Percentiles rank a stretch among this genome's conserved stretches.
Evolutionary conservation across 2,888 invertebrate species (phyloP).

Genomic region (Venustoraphidia nigricollis): DNA sequence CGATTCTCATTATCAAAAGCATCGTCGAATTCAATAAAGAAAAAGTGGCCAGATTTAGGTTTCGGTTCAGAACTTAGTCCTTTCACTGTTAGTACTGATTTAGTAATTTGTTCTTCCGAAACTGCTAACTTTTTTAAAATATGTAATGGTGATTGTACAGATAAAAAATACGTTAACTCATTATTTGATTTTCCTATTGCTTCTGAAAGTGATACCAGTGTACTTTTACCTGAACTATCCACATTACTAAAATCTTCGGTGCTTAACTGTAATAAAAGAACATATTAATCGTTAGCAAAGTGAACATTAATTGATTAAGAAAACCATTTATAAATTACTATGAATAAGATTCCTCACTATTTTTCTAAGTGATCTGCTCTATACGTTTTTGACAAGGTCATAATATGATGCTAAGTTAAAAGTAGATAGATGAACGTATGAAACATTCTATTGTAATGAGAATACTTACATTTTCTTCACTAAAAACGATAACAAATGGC

Average conservation of each 20-base stretch:
- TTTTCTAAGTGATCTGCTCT: too few species aligned
- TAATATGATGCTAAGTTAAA: not conserved
- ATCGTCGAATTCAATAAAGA: conserved; percentile 41
- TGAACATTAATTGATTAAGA: not conserved
- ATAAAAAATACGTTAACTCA: conserved; percentile 35
- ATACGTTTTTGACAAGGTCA: too few species aligned
- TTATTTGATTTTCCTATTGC: conserved; percentile 20
- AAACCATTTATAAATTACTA: too few species aligned
- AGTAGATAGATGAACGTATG: not conserved
- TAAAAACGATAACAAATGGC: conserved; percentile 30
- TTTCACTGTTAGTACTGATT: conserved; percentile 18
- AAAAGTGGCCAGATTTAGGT: conserved; percentile 29
- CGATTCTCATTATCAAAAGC: conserved; percentile 38
- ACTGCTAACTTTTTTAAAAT: conserved; percentile 35
- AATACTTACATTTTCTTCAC: conserved; percentile 32
- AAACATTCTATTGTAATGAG: not conserved
- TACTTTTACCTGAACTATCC: conserved; percentile 23
- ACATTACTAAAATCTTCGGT: conserved; percentile 30
- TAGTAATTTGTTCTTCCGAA: conserved; percentile 20
- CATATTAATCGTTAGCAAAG: not conserved
- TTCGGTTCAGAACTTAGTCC: conserved; percentile 17
- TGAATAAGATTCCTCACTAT: too few species aligned
- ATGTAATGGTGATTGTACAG: conserved; percentile 41
- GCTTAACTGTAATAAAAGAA: conserved; percentile 24
- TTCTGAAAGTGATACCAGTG: conserved; percentile 27